Conservation (phyloP, 2,113 vertebrate genomes). For the Pachyramphus minor region DNA sequence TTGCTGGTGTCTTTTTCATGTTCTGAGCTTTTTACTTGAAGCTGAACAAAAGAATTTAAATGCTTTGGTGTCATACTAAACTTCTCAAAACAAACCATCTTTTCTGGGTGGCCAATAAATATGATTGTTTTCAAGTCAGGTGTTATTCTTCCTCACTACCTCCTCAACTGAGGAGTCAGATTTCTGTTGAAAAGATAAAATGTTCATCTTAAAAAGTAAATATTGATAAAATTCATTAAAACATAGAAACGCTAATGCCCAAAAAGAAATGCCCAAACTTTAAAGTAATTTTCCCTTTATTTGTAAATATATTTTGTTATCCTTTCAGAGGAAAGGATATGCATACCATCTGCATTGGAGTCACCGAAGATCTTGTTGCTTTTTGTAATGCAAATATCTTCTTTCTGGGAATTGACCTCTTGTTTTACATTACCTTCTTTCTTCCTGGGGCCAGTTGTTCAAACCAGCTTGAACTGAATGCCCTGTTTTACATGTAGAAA, state of each 20-base stretch:
- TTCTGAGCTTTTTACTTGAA: background rate
- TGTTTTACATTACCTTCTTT: background rate
- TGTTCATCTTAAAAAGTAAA: background rate
- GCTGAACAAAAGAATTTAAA: background rate
- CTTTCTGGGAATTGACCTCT: background rate
- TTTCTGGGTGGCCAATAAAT: background rate
- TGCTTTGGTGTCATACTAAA: background rate
- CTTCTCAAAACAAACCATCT: background rate
- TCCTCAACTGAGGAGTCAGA: background rate
- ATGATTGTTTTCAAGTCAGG: background rate
- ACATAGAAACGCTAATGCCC: background rate
- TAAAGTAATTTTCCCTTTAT: background rate
- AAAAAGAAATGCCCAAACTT: background rate
- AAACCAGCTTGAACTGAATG: background rate
- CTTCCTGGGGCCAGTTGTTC: background rate
- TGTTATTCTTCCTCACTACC: background rate
- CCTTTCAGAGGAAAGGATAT: background rate
- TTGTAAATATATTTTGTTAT: background rate
- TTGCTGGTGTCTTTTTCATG: background rate
- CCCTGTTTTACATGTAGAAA: background rate
- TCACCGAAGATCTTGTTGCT: background rate
- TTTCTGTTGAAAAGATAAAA: background rate
- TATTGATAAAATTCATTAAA: background rate
- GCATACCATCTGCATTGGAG: background rate
- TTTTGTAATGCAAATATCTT: constrained; percentile 19